Conservation (phyloP, 2,888 invertebrate species). For the Steromphala cineraria region DNA sequence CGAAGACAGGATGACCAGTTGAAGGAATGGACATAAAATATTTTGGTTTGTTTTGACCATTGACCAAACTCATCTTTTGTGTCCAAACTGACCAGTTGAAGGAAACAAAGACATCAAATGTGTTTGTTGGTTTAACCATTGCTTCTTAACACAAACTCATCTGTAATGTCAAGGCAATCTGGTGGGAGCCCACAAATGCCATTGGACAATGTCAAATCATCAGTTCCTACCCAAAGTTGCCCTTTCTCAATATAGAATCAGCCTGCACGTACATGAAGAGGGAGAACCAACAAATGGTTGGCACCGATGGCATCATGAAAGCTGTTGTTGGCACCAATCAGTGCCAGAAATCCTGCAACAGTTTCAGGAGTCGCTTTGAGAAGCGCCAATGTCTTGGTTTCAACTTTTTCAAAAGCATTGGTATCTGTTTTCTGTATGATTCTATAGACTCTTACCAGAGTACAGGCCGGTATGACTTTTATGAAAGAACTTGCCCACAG, state of each 20-base stretch:
- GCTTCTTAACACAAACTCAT: neutral
- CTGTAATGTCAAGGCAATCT: neutral
- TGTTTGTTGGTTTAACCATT: no score
- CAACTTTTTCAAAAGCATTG: constrained; percentile 8
- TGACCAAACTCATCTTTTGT: no score
- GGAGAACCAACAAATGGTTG: neutral
- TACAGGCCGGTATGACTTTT: constrained; percentile 21
- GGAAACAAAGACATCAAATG: no score
- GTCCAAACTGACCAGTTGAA: no score
- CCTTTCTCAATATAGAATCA: neutral
- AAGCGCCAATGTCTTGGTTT: constrained; percentile 28
- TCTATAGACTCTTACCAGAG: neutral
- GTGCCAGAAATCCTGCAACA: constrained; percentile 12
- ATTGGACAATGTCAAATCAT: no score
- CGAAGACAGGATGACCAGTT: no score
- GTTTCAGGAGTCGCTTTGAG: neutral
- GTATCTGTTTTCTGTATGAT: constrained; percentile 21
- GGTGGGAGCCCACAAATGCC: no score
- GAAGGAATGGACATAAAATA: no score
- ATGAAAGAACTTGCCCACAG: constrained; percentile 16
- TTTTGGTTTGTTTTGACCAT: no score
- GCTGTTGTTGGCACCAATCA: neutral
- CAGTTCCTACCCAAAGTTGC: no score
- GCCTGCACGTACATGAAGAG: neutral
- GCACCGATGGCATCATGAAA: neutral